phyloP scores from a whole-genome alignment of 2,113 vertebrate genomes.

The Esox niger region DNA sequence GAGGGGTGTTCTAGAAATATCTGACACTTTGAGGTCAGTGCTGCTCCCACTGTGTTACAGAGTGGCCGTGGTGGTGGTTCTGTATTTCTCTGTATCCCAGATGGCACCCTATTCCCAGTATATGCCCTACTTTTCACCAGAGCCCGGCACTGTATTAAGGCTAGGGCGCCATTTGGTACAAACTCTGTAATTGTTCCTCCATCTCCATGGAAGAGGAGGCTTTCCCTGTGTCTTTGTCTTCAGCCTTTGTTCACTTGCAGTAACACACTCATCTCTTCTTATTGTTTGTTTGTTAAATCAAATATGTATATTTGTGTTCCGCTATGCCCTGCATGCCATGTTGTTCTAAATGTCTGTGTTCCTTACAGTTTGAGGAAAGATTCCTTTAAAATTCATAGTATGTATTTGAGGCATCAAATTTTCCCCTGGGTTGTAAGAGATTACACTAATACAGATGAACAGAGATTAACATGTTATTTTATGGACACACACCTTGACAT shows the following conservation, averaged over 20 bases:
- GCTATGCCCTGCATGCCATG: conserved; percentile 6
- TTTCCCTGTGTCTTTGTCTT: conserved; percentile 43
- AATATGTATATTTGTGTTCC: conserved; percentile 34
- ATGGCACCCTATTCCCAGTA: too few species aligned
- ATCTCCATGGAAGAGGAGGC: conserved; percentile 48
- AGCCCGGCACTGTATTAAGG: too few species aligned
- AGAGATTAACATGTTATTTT: neutral
- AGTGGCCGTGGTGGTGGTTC: conserved; percentile 83
- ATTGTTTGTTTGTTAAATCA: conserved; percentile 41
- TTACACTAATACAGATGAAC: neutral
- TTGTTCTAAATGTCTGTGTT: conserved; percentile 19
- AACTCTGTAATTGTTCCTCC: conserved; percentile 23
- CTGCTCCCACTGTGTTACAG: conserved; percentile 84
- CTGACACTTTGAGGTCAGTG: conserved; percentile 99
- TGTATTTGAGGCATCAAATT: conserved; percentile 35
- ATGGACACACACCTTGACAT: conserved; percentile 84
- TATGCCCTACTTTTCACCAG: too few species aligned
- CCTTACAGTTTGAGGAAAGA: conserved; percentile 28
- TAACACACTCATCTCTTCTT: conserved; percentile 20
- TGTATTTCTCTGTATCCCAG: conserved; percentile 44
- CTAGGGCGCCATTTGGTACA: conserved; percentile 1
- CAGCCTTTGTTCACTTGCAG: conserved; percentile 55
- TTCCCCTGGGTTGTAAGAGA: neutral
- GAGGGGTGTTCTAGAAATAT: conserved; percentile 86
- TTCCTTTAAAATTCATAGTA: conserved; percentile 59